Conservation (phyloP, 2,113 vertebrate genomes). For the Cyprinodon tularosa region DNA sequence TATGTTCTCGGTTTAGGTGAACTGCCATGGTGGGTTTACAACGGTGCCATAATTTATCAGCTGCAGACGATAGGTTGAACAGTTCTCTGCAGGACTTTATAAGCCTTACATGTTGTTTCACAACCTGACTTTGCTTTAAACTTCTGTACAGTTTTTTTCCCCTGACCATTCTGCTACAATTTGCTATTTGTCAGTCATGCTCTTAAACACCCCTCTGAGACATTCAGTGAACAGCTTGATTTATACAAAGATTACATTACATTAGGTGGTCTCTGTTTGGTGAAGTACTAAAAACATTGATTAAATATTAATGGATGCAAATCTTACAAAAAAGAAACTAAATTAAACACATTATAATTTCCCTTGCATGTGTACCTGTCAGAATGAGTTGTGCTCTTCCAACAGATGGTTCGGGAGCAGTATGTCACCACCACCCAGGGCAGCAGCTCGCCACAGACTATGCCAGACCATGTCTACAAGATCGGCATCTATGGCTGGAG, state of each 20-base stretch:
- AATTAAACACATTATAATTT: background rate
- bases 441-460: constrained; percentile 77
- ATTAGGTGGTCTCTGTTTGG: no score
- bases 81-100: background rate
- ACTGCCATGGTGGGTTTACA: background rate
- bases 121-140: no score
- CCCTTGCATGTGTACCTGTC: background rate
- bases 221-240: no score
- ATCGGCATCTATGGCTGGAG: constrained; percentile 99
- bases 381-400: constrained; percentile 18
- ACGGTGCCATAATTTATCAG: background rate
- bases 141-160: no score
- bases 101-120: no score
- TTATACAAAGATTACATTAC: no score
- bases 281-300: no score
- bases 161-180: no score
- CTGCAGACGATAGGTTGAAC: background rate
- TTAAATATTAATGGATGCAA: background rate
- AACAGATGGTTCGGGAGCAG: constrained; percentile 94
- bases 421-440: constrained; percentile 87
- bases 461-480: constrained; percentile 85
- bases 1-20: background rate
- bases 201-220: no score
- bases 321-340: background rate
- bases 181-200: no score